Conservation (phyloP, 2,797 vertebrate species). For the Ciconia nigra region DNA sequence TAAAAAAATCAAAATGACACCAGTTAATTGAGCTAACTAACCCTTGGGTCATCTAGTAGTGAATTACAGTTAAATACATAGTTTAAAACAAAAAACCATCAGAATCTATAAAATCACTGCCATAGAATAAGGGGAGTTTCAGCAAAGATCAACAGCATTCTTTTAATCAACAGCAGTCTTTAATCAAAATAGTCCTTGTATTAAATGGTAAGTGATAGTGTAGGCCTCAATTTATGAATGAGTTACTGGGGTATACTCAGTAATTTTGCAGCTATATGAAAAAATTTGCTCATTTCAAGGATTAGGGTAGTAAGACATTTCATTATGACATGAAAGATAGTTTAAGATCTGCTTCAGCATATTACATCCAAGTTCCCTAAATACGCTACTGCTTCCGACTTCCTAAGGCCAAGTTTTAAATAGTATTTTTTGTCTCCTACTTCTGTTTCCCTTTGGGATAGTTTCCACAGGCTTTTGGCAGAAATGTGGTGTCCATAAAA, state of each 20-base stretch:
- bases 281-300: background rate
- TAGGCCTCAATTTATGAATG: background rate
- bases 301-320: background rate
- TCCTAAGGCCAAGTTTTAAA: background rate
- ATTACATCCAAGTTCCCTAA: background rate
- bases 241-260: background rate
- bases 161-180: background rate
- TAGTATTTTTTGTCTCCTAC: background rate
- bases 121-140: background rate
- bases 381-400: background rate
- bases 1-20: background rate
- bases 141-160: background rate
- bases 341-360: background rate
- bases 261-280: background rate
- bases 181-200: background rate
- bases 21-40: background rate
- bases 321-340: background rate
- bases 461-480: background rate
- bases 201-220: background rate
- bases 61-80: background rate
- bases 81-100: background rate
- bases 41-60: background rate
- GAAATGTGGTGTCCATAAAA: background rate
- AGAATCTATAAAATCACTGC: background rate
- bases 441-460: background rate